phyloP scores from a whole-genome alignment of 2,888 invertebrate species.

The Papilio demoleus region DNA sequence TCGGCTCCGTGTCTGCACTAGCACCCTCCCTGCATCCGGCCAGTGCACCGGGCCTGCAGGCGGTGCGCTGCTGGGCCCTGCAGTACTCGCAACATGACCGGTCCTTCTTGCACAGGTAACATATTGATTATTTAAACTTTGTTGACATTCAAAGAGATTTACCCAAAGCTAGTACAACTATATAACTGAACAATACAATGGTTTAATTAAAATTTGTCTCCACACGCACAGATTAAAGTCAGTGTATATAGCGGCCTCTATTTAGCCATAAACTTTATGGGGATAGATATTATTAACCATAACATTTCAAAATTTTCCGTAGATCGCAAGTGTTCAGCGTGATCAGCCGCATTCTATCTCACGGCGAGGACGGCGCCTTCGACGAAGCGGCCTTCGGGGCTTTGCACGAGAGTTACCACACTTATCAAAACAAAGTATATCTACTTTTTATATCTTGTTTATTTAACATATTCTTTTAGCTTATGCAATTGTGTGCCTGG shows the following conservation, averaged over 20 bases:
- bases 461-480: neutral
- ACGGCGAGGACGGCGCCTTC: constrained; percentile 91
- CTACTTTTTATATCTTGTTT: neutral
- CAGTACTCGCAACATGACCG: constrained; percentile 95
- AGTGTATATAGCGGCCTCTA: too few relatives aligned
- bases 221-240: too few relatives aligned
- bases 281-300: too few relatives aligned
- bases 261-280: too few relatives aligned
- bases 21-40: constrained; percentile 95
- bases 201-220: too few relatives aligned
- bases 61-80: constrained; percentile 96
- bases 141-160: too few relatives aligned
- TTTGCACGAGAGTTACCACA: constrained; percentile 72
- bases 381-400: constrained; percentile 70
- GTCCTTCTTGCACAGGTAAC: constrained; percentile 91
- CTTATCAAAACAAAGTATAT: constrained; percentile 62
- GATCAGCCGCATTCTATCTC: constrained; percentile 96
- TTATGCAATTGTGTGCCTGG: too few relatives aligned
- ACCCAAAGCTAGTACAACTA: too few relatives aligned
- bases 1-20: constrained; percentile 96
- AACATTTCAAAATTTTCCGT: neutral
- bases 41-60: constrained; percentile 94
- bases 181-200: too few relatives aligned
- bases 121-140: neutral
- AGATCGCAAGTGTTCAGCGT: constrained; percentile 97